Percentiles rank a stretch among this genome's conserved stretches.
phyloP scores from a whole-genome alignment of 2,113 vertebrate species.

The Herpailurus yagouaroundi region DNA sequence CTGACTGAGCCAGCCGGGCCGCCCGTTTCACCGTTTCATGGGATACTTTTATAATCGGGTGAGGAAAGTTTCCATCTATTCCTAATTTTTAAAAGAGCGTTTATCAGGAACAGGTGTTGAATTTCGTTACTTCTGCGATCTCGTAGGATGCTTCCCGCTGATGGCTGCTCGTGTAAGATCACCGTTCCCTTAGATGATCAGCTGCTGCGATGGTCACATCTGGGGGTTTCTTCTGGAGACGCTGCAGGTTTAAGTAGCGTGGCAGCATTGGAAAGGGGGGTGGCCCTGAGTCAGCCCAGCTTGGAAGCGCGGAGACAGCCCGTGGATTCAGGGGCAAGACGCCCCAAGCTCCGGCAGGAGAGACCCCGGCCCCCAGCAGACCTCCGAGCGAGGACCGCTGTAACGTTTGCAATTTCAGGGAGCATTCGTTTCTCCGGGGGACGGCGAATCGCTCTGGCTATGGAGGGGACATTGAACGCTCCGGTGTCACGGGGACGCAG shows the following conservation, averaged over 20 bases:
- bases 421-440: background rate
- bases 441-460: background rate
- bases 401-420: background rate
- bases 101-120: conserved; percentile 37
- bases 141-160: background rate
- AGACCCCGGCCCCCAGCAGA: background rate
- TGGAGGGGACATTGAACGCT: background rate
- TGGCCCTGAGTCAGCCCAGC: background rate
- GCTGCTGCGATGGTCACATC: background rate
- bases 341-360: background rate
- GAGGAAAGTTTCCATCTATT: background rate
- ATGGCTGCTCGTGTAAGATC: background rate
- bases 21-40: background rate
- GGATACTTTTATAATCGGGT: background rate
- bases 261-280: background rate
- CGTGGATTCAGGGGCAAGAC: background rate
- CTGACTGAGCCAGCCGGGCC: no score
- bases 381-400: background rate
- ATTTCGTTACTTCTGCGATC: background rate
- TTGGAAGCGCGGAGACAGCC: background rate
- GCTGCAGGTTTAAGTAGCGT: background rate
- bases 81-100: background rate
- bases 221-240: background rate
- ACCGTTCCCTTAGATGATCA: background rate
- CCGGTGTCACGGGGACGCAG: background rate